These are phyloP conservation scores for Alectoris magna DNA, from an alignment of 2,797 vertebrate species.

Conservation along the genomic window DNA sequence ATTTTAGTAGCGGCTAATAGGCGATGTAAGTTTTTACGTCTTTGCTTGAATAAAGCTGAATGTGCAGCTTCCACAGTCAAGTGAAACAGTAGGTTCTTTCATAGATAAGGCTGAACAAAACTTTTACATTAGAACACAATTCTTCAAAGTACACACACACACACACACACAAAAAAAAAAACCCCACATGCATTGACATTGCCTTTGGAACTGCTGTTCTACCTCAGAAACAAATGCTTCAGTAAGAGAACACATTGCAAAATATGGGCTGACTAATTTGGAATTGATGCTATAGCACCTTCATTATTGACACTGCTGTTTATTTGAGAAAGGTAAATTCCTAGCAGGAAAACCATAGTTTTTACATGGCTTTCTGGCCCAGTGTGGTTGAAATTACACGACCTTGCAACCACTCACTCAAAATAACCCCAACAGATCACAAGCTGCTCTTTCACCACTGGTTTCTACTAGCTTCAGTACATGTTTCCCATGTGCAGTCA, in stretches of 20 bases:
- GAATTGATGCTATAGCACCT: too few relatives aligned
- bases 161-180: too few relatives aligned
- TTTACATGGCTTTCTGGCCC: not conserved
- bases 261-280: too few relatives aligned
- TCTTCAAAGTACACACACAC: not conserved
- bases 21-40: not conserved
- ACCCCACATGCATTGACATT: not conserved
- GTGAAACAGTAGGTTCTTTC: not conserved
- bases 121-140: not conserved
- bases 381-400: not conserved
- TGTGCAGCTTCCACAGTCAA: accelerated
- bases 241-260: not conserved
- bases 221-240: not conserved
- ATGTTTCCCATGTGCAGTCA: too few relatives aligned
- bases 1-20: not conserved
- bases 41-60: not conserved
- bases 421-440: not conserved
- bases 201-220: not conserved
- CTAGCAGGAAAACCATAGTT: not conserved
- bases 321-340: not conserved
- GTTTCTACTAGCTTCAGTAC: too few relatives aligned
- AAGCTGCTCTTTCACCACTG: too few relatives aligned
- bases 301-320: not conserved
- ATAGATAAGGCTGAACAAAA: not conserved
- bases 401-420: not conserved